phyloP scores from a whole-genome alignment of 2,888 invertebrate genomes.

The Ochropleura plecta region DNA sequence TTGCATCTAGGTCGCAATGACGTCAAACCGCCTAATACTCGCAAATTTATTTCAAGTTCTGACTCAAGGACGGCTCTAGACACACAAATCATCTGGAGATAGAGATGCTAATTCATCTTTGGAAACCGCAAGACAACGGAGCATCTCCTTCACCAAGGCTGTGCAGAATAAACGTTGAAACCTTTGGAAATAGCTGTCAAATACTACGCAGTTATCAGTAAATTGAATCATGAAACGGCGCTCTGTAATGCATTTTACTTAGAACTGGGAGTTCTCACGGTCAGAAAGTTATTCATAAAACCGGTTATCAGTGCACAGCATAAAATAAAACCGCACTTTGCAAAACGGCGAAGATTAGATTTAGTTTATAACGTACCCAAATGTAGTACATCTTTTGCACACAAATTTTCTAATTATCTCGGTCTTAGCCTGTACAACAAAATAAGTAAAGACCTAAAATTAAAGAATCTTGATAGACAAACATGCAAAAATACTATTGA shows the following conservation, averaged over 20 bases:
- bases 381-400: too few relatives aligned
- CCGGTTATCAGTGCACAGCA: too few relatives aligned
- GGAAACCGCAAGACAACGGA: background rate
- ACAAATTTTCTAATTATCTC: too few relatives aligned
- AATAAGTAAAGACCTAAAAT: too few relatives aligned
- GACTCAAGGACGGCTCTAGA: slow-evolving; percentile 15
- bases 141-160: background rate
- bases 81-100: background rate
- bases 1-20: slow-evolving; percentile 12
- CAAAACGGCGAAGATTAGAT: too few relatives aligned
- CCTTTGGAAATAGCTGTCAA: background rate
- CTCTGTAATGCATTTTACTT: background rate
- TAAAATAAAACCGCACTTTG: too few relatives aligned
- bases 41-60: slow-evolving; percentile 15
- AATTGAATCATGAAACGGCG: background rate
- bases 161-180: background rate
- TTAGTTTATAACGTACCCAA: too few relatives aligned
- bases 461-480: too few relatives aligned
- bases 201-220: background rate
- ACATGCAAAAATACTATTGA: too few relatives aligned
- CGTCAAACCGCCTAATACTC: slow-evolving; percentile 11
- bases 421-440: too few relatives aligned
- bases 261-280: too few relatives aligned
- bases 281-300: too few relatives aligned
- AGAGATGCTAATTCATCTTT: background rate